Evolutionary conservation across 1,140 invertebrate genomes (phyloP).

Genomic region (Calephelis nemesis): DNA sequence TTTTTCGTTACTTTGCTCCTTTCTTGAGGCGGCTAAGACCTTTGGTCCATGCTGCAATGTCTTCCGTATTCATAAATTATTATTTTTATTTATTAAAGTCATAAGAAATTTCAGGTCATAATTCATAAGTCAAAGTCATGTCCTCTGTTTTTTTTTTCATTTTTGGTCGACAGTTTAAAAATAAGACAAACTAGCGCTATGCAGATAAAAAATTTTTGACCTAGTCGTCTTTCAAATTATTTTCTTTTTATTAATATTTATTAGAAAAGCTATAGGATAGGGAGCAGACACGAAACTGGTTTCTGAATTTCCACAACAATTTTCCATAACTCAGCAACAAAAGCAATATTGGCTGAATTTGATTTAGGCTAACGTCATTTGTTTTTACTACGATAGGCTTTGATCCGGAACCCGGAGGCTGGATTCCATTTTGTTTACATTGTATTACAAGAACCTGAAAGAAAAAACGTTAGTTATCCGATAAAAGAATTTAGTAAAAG

Average conservation of each 20-base stretch:
- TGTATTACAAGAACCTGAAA: conserved; percentile 38
- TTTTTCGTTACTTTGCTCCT: too few species aligned
- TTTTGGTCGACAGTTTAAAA: too few species aligned
- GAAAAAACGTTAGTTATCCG: not conserved
- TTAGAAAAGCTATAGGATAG: conserved; percentile 46
- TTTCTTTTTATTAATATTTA: conserved; percentile 29
- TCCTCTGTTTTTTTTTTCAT: too few species aligned
- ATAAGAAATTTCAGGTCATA: too few species aligned
- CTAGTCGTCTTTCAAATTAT: not conserved
- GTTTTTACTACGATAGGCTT: conserved; percentile 2
- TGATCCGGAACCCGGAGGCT: not conserved
- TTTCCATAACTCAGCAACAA: conserved; percentile 34
- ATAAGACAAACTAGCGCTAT: too few species aligned
- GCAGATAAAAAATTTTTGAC: not conserved
- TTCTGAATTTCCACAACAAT: conserved; percentile 30
- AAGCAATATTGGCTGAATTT: conserved; percentile 45
- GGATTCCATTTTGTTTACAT: conserved; percentile 21
- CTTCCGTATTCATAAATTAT: too few species aligned
- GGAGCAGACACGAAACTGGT: conserved; percentile 44
- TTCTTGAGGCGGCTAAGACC: too few species aligned
- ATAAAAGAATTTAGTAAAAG: too few species aligned
- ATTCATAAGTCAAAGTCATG: too few species aligned
- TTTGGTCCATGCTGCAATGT: too few species aligned
- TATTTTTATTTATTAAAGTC: too few species aligned
- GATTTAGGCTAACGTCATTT: conserved; percentile 33